Evolutionary conservation across 1,140 invertebrate species (phyloP), one percentile per base, ranked within the genome.

Genomic region (Dreissena polymorpha): DNA sequence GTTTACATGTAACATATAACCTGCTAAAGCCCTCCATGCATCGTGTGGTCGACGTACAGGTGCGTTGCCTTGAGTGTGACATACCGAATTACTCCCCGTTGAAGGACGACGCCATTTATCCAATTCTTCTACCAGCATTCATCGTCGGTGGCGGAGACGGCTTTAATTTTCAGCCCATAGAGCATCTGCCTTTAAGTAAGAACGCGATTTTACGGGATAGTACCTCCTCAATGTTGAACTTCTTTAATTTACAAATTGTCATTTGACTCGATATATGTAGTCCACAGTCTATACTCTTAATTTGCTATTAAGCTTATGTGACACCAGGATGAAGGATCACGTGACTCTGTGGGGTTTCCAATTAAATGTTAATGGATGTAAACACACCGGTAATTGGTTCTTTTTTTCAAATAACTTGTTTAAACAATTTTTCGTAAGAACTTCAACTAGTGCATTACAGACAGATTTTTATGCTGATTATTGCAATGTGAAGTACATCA

Each of bases 71-170:
- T 1, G 27, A 79, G 51, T 79, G 76, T 79, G 55, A 79, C 18
- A 21, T 70, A 27, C 76, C 68, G 67, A 70, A 51, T 60, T 79
- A 79, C 39, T 79, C 50, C 76, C 55, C 76, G 16, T 63, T 79
- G 23, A 14, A 71, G 27, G 76, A 79, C 21, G 27, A 70, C 25
- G 25, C 13, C 39, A 21, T 29, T 12, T 79, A 79, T 18, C 69
- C 29, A 6, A 10, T 79, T 14, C 57, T 79, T 14, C 1, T 69
- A 14, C 70, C 76, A 16, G 50, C 10, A 0, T 79, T 70, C 57
- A 8, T 79, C 8, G 0, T 69, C 18, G 27, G 21, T 53, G 76
- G 76, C 7, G 76, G 76, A n/a, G 67, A 79, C 21, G 76, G 76
- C n/a, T 79, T 57, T 49, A 79, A 27, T 18, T 70, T 69, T 70